Evolutionary conservation across 30 jellyfish, hydroid and myxozoan genomes (phyloP), one percentile per base, ranked within the genome.

Genomic region (Aurelia sp.): DNA sequence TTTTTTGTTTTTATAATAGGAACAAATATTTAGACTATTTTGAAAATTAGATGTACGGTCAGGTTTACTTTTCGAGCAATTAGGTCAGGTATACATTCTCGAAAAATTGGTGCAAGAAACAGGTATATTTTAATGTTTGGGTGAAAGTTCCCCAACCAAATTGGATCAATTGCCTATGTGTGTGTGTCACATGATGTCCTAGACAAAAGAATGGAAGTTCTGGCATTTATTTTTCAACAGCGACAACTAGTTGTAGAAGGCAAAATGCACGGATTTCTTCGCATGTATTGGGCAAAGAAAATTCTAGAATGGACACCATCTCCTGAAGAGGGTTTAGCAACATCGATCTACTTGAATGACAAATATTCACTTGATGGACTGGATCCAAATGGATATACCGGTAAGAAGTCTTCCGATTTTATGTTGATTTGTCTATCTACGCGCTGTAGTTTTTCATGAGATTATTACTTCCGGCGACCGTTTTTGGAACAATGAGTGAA

Each of bases 211-310:
- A 41, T 57, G 6, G 11, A 60, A 18, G 17, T 35, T 8, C 9
- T 20, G 11, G 0, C 9, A n/a, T 73, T 13, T 62, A 18, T 21
- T 13, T 41, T 71, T 6, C 62, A 88, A 8, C 55, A 44, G 91
- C 23, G 65, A n/a, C 97, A 92, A 64, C 63, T 92, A 67, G 86
- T 86, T 58, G 19, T 47, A 13, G 90, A 71, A 61, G 98, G 98
- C 15, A 92, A 92, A 86, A 92, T 92, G 96, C 96, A 86, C 68
- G 96, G 96, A 40, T 92, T 85, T 62, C 89, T 92, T 57, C 86
- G 98, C 70, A 92, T 92, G 98, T 92, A 92, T 67, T 92, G 98
- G 98, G 96, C 96, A 44, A 92, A 92, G 87, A 92, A 92, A 53
- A 86, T 92, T 33, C 84, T 92, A 41, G 98, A 92, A 57, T 92